Base-by-base conservation (phyloP, 2,113 vertebrate species). In the Brachypteracias leptosomus region DNA sequence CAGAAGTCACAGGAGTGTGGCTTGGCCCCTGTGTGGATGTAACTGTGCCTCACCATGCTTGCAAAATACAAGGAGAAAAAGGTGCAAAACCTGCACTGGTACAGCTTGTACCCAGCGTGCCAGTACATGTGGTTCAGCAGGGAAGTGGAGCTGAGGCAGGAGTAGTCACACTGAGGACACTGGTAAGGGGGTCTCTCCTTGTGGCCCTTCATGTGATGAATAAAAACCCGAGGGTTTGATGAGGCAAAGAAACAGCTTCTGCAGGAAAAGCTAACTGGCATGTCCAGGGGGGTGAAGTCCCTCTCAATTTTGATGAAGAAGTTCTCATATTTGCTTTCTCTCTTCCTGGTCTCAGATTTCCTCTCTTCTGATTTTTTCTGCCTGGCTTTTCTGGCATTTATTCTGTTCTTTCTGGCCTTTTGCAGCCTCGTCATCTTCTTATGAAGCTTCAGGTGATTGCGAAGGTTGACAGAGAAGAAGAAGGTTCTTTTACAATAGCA, bases 81-180 rank as follows among this genome's bases (percentile, higher is more conserved):
- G 24, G 75, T 77, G 83, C 97, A 97, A 82, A 96, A 96, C 49
- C 59, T 91, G 82, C 97, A 97, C 62, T 93, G 94, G 76, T 96
- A 97, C 22, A 97, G 89, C 62, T 93, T 88, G 38, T 94, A 95
- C 8, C 96, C 96, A 76, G 95, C 92, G 28, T 97, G 97, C 97
- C 95, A 97, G 75, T 95, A 97, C 78, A 97, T 70, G 72, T 97
- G 97, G 67, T 85, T 95, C 61, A 97, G 38, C 68, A 97, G 77
- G 25, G 54, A 72, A 7, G 95, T 86, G 9, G 91, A 77, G 36
- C 31, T 91, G 47, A 25, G 2, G 35, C 71, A 90, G 52, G 85
- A 84, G 44, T 86, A 95, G 29, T 96, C 92, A 63, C 97, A 97
- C 2, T 78, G 93, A 68, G 97, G 96, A 75, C 97, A 97, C 75